These are phyloP conservation scores for Myotis yumanensis DNA, from an alignment of 2,113 vertebrate genomes.

Conservation along the genomic window DNA sequence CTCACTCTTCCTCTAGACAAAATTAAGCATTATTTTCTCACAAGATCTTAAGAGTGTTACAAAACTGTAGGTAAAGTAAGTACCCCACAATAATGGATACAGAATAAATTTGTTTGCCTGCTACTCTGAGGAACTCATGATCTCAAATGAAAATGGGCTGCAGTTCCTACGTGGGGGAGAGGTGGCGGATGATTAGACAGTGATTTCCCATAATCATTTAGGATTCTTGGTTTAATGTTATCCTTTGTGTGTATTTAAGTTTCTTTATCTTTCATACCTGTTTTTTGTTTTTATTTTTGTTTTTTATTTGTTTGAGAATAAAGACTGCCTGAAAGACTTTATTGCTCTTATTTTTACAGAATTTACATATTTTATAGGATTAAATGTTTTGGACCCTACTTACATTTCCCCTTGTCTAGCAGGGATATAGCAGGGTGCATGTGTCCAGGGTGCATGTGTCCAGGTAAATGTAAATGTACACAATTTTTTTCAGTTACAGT, in stretches of 20 bases:
- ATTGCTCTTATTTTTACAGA: conserved; percentile 8
- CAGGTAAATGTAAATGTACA: background rate
- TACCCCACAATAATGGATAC: background rate
- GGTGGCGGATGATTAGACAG: background rate
- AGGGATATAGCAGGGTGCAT: background rate
- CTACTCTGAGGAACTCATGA: fast-evolving
- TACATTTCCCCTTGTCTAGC: background rate
- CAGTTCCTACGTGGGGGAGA: background rate
- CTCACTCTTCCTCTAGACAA: background rate
- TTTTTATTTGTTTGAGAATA: background rate
- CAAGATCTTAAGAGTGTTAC: background rate
- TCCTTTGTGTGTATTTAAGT: background rate
- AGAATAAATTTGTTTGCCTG: background rate
- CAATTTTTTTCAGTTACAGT: background rate
- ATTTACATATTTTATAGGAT: background rate
- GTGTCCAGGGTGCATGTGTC: too few relatives aligned
- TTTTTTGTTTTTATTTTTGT: background rate
- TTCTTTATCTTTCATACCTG: background rate
- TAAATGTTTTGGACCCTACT: background rate
- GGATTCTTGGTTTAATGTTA: background rate
- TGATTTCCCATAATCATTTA: background rate
- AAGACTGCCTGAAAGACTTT: background rate
- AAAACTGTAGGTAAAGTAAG: background rate
- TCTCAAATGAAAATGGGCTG: background rate
- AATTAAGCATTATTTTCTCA: background rate